phyloP scores from a whole-genome alignment of 2,888 invertebrate species.

The Athalia rosae region DNA sequence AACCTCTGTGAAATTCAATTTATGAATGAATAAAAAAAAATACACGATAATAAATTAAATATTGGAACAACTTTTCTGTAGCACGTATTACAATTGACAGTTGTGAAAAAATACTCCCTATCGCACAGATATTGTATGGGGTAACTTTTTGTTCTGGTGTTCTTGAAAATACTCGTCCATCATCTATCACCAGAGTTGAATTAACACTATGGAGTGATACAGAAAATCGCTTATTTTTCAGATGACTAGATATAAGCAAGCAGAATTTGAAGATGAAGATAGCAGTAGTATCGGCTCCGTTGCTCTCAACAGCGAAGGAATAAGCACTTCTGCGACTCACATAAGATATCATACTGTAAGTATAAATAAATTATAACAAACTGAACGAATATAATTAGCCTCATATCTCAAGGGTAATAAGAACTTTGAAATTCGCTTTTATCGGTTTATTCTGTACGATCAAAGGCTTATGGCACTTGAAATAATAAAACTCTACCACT shows the following conservation, averaged over 20 bases:
- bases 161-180: not conserved
- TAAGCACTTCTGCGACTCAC: conserved; percentile 86
- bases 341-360: conserved; percentile 87
- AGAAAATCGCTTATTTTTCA: conserved; percentile 69
- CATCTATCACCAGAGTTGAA: too few species aligned
- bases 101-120: not conserved
- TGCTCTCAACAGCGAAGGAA: conserved; percentile 85
- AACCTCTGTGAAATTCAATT: not conserved
- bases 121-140: not conserved
- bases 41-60: not conserved
- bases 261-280: conserved; percentile 90
- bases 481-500: conserved; percentile 37
- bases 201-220: too few species aligned
- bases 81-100: not conserved
- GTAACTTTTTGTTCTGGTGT: not conserved
- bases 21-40: not conserved
- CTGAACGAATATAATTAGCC: not conserved
- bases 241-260: conserved; percentile 93
- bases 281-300: conserved; percentile 89
- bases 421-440: not conserved
- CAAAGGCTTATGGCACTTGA: conserved; percentile 13
- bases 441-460: not conserved
- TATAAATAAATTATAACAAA: conserved; percentile 48
- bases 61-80: not conserved
- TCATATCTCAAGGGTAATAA: not conserved